A percentile compares a stretch with the other conserved stretches of the same genome.
Conservation (phyloP, 2,797 vertebrate genomes). For the Lycodopsis pacificus region DNA sequence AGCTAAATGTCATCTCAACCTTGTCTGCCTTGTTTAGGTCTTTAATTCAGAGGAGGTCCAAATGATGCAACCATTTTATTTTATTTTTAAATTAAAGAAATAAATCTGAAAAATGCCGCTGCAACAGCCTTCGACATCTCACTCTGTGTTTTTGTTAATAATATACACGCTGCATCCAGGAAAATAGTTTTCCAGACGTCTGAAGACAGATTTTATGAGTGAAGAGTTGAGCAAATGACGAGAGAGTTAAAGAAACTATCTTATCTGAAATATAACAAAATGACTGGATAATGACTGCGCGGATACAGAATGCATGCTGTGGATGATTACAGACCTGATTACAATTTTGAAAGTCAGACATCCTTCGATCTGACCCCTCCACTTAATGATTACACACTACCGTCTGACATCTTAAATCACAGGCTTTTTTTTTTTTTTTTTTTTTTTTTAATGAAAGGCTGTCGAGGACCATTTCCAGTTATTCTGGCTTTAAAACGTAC, state of each 20-base stretch:
- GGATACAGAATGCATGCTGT: constrained; percentile 59
- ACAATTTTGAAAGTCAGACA: constrained; percentile 88
- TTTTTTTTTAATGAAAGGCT: constrained; percentile 88
- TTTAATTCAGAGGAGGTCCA: not conserved
- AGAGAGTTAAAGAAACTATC: constrained; percentile 23
- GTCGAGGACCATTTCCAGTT: constrained; percentile 87
- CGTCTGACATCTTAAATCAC: constrained; percentile 90
- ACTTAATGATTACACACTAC: constrained; percentile 89
- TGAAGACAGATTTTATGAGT: constrained; percentile 9
- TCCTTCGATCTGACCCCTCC: constrained; percentile 63
- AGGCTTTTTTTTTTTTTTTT: constrained; percentile 77
- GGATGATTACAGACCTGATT: constrained; percentile 88
- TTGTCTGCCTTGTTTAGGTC: not conserved
- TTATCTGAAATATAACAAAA: constrained; percentile 28
- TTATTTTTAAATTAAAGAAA: not conserved
- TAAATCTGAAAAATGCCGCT: not conserved
- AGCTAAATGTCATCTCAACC: not conserved
- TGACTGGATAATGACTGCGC: constrained; percentile 82
- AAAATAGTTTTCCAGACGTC: constrained; percentile 6
- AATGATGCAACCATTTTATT: not conserved
- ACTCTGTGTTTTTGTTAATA: not conserved
- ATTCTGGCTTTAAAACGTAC: constrained; percentile 89
- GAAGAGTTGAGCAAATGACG: constrained; percentile 4
- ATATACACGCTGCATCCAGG: not conserved
- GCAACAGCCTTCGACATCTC: not conserved